Conservation (phyloP, 2,797 vertebrate genomes). For the Amniataba percoides region DNA sequence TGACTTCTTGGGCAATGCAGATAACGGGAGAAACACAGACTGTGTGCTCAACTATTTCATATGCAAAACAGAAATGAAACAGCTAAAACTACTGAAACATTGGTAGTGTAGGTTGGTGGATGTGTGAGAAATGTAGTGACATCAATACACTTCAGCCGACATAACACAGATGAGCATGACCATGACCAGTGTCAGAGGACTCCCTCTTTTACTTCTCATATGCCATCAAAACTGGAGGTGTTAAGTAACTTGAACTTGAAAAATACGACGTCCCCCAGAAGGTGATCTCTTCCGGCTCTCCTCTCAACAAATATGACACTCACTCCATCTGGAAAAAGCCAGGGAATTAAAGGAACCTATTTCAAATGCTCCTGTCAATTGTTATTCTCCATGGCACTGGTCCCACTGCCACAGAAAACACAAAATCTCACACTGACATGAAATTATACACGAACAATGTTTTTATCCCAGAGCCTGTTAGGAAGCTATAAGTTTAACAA, state of each 20-base stretch:
- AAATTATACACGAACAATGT: background rate
- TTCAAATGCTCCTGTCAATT: background rate
- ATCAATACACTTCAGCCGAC: background rate
- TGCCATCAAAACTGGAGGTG: background rate
- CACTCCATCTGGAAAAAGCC: slow-evolving; percentile 7
- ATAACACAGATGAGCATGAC: background rate
- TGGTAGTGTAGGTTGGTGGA: background rate
- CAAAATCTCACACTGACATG: too few species aligned
- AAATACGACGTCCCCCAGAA: background rate
- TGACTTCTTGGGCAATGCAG: background rate
- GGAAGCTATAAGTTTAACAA: too few species aligned
- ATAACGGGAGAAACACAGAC: background rate
- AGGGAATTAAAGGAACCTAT: slow-evolving; percentile 1
- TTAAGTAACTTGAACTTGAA: background rate
- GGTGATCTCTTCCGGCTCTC: background rate
- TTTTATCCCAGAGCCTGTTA: background rate
- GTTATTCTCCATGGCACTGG: too few species aligned
- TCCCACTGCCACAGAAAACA: too few species aligned
- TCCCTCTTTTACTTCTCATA: background rate
- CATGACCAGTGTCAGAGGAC: background rate
- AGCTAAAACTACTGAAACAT: background rate
- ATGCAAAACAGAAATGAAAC: background rate
- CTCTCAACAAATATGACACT: background rate
- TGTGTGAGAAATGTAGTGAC: background rate
- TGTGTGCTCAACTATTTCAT: background rate